Conservation (phyloP, 92 coral and sea anemone genomes). For the Muricea muricata region DNA sequence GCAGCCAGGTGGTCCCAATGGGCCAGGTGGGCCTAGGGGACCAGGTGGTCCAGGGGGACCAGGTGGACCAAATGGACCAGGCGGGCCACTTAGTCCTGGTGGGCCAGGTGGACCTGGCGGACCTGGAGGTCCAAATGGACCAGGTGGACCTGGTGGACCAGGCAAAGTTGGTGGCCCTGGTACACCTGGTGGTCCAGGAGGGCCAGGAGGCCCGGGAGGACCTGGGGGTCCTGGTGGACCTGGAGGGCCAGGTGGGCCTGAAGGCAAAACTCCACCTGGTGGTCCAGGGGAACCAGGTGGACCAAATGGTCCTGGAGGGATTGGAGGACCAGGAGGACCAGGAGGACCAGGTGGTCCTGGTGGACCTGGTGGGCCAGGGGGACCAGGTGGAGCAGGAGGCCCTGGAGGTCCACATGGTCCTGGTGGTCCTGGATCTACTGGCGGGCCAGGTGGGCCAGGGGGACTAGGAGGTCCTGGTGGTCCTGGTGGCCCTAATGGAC, state of each 20-base stretch:
- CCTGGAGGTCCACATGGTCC: constrained; percentile 64
- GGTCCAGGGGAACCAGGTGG: constrained; percentile 42
- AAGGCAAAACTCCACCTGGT: constrained; percentile 64
- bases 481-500: constrained; percentile 74
- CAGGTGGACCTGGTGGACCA: constrained; percentile 69
- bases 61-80: constrained; percentile 24
- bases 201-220: constrained; percentile 77
- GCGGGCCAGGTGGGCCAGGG: constrained; percentile 78
- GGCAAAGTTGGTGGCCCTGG: constrained; percentile 51
- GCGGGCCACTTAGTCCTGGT: not conserved
- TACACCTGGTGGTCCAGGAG: constrained; percentile 66
- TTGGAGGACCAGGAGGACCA: constrained; percentile 71
- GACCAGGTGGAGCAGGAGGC: constrained; percentile 70
- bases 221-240: constrained; percentile 74
- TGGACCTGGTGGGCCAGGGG: constrained; percentile 80
- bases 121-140: constrained; percentile 61
- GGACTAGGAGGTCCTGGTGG: constrained; percentile 57
- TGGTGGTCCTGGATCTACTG: constrained; percentile 78
- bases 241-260: constrained; percentile 69
- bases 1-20: constrained; percentile 49
- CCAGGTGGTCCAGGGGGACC: constrained; percentile 56
- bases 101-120: constrained; percentile 40
- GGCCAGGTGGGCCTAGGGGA: constrained; percentile 15
- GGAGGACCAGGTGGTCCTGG: constrained; percentile 60
- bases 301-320: constrained; percentile 65